A percentile compares a stretch with the other conserved stretches of the same genome.
phyloP scores from a whole-genome alignment of 2,888 invertebrate genomes.

The Macrophya annulata region DNA sequence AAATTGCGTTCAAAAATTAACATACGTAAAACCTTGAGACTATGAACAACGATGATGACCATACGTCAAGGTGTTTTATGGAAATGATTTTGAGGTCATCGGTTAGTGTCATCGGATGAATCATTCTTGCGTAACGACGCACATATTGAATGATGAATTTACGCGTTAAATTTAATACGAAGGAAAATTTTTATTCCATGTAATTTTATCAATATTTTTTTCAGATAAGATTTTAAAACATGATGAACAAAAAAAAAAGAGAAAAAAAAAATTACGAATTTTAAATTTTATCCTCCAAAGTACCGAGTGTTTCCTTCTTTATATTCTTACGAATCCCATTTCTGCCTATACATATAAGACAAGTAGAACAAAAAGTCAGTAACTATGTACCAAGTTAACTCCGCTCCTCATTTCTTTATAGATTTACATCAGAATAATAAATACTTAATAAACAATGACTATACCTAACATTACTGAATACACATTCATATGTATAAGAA shows the following conservation, averaged over 20 bases:
- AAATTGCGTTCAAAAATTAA: not conserved
- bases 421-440: not conserved
- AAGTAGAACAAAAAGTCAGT: not conserved
- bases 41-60: not conserved
- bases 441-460: not conserved
- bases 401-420: not conserved
- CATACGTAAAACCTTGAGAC: conserved; percentile 3
- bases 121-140: conserved; percentile 62
- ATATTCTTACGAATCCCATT: not conserved
- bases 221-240: not conserved
- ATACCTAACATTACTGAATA: not conserved
- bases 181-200: not conserved
- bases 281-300: not conserved
- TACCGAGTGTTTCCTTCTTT: not conserved
- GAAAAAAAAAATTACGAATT: not conserved
- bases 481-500: not conserved
- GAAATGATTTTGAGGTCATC: conserved; percentile 60
- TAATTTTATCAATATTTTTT: not conserved
- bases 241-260: not conserved
- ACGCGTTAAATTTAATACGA: not conserved
- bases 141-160: not conserved
- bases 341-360: not conserved
- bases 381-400: too few relatives aligned
- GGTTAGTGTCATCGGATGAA: conserved; percentile 63
- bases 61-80: conserved; percentile 2